phyloP scores from a whole-genome alignment of 2,888 invertebrate species.

The Portevinia maculata region DNA sequence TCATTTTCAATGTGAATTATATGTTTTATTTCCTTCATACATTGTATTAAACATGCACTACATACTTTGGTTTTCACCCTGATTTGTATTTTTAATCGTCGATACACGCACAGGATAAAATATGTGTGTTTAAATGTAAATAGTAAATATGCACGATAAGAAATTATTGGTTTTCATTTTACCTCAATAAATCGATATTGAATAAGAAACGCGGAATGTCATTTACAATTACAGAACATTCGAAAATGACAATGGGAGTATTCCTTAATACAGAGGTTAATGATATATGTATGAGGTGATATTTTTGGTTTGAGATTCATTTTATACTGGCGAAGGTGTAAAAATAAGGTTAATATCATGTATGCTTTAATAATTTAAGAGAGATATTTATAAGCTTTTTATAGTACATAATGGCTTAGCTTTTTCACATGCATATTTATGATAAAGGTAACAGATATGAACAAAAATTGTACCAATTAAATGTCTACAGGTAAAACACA shows the following conservation, averaged over 20 bases:
- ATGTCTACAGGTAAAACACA: no score
- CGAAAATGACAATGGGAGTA: background rate
- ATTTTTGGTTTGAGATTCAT: no score
- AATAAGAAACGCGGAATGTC: background rate
- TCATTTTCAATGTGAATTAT: conserved; percentile 1
- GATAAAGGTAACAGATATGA: no score
- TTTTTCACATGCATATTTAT: no score
- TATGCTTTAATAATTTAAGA: no score
- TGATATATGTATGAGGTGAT: background rate
- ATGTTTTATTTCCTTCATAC: background rate
- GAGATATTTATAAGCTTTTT: no score
- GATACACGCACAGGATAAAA: background rate
- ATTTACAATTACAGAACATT: background rate
- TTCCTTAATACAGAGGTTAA: background rate
- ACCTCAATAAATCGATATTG: conserved; percentile 4
- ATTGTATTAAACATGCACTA: background rate
- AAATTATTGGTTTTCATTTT: conserved; percentile 4
- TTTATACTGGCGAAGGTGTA: no score
- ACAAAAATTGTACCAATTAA: no score
- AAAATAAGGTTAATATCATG: no score
- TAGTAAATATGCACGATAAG: background rate
- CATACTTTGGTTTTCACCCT: background rate
- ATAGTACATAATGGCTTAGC: no score
- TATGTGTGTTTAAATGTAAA: background rate
- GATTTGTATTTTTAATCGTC: conserved; percentile 15